A percentile compares a stretch with the other conserved stretches of the same genome.
Evolutionary conservation across 2,888 invertebrate genomes (phyloP).

Genomic region (Homarus gammarus): DNA sequence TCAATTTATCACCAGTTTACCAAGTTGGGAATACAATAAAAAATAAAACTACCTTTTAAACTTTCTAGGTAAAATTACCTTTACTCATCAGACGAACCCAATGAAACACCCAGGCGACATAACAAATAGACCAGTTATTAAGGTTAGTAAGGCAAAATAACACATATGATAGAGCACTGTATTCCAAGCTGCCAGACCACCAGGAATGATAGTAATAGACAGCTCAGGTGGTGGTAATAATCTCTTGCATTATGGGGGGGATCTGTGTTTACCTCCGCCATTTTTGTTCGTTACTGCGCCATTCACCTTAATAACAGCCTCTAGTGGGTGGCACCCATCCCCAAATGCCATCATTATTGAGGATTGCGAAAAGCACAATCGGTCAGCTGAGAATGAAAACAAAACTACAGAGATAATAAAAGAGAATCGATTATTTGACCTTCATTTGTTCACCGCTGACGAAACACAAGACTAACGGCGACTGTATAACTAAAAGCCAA

Average conservation of each 20-base stretch:
- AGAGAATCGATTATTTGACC: slow-evolving; percentile 74
- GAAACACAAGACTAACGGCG: slow-evolving; percentile 70
- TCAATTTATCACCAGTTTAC: no score
- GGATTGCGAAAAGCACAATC: background rate
- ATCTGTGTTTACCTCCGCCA: slow-evolving; percentile 43
- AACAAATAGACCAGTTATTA: no score
- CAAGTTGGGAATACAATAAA: no score
- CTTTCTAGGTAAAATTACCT: no score
- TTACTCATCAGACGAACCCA: no score
- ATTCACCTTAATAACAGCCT: background rate
- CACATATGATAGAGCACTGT: no score
- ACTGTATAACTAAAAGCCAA: background rate
- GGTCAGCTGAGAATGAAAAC: slow-evolving; percentile 25
- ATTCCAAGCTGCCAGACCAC: no score
- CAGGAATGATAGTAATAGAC: no score
- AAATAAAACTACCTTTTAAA: no score
- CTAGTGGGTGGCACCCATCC: background rate
- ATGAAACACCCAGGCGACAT: no score
- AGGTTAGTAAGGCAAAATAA: no score
- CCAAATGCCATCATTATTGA: background rate
- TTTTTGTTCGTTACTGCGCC: slow-evolving; percentile 25
- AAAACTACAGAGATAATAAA: slow-evolving; percentile 61
- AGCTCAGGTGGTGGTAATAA: background rate
- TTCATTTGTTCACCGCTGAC: slow-evolving; percentile 68
- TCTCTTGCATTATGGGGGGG: background rate